Evolutionary conservation across 2,113 vertebrate species (phyloP).

Genomic region (Paralichthys olivaceus): DNA sequence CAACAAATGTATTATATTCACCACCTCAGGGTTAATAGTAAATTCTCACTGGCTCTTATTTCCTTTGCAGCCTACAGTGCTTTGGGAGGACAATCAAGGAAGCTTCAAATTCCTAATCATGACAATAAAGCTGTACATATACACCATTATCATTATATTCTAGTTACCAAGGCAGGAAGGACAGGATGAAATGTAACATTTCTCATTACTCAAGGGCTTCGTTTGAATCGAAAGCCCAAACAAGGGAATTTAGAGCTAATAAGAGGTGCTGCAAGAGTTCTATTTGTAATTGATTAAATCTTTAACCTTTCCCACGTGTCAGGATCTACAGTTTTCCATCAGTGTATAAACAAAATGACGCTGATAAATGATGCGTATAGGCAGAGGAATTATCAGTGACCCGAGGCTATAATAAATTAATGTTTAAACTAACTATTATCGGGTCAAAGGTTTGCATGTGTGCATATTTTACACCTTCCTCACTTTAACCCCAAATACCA

Average conservation of each 20-base stretch:
- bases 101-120: not conserved
- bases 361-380: constrained; percentile 13
- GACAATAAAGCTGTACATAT: not conserved
- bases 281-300: constrained; percentile 1
- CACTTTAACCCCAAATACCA: constrained; percentile 11
- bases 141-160: not conserved
- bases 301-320: constrained; percentile 18
- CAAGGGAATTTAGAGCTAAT: not conserved
- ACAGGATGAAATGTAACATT: not conserved
- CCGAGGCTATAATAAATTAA: constrained; percentile 1
- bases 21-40: not conserved
- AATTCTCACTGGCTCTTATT: not conserved
- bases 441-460: constrained; percentile 21
- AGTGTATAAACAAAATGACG: constrained; percentile 10
- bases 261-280: not conserved
- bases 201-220: not conserved
- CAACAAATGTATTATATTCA: not conserved
- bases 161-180: not conserved
- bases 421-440: constrained; percentile 13
- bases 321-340: not conserved
- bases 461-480: constrained; percentile 24
- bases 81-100: not conserved
- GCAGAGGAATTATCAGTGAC: constrained; percentile 16
- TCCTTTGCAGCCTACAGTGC: not conserved
- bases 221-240: not conserved